These are phyloP conservation scores for Tamandua tetradactyla DNA, from an alignment of 2,797 vertebrate genomes.

Conservation along the genomic window DNA sequence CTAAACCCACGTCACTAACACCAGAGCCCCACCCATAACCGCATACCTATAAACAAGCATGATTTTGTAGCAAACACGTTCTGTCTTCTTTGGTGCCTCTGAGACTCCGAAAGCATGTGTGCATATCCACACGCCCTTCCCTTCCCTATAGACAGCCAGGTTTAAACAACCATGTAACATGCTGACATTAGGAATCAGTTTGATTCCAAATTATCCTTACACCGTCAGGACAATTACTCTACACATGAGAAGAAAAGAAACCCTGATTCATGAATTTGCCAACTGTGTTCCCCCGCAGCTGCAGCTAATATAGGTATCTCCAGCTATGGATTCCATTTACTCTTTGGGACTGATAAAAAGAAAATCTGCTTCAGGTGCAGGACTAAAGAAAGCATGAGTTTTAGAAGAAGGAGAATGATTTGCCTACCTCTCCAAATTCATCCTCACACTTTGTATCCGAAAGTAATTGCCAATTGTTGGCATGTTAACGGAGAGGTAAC, in stretches of 20 bases:
- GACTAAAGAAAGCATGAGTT: not conserved
- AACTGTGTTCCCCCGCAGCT: not conserved
- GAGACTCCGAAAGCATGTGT: not conserved
- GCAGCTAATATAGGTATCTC: not conserved
- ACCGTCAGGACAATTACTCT: not conserved
- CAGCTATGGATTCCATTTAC: not conserved
- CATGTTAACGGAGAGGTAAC: not conserved
- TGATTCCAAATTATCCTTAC: not conserved
- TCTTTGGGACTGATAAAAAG: not conserved
- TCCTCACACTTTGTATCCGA: not conserved
- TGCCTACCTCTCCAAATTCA: rapidly evolving
- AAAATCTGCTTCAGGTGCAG: slow-evolving; percentile 5
- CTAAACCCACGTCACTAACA: not conserved
- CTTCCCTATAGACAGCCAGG: not conserved
- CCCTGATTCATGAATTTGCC: not conserved
- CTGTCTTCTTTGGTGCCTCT: not conserved
- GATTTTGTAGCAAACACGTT: not conserved
- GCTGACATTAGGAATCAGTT: not conserved
- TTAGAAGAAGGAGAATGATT: not conserved
- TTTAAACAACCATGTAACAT: not conserved
- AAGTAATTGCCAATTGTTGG: slow-evolving; percentile 52
- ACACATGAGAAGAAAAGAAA: not conserved
- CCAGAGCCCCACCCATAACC: not conserved
- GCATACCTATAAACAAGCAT: not conserved
- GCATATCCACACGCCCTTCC: not conserved